Evolutionary conservation across 2,888 invertebrate genomes (phyloP).

Genomic region (Polymixis flavicincta): DNA sequence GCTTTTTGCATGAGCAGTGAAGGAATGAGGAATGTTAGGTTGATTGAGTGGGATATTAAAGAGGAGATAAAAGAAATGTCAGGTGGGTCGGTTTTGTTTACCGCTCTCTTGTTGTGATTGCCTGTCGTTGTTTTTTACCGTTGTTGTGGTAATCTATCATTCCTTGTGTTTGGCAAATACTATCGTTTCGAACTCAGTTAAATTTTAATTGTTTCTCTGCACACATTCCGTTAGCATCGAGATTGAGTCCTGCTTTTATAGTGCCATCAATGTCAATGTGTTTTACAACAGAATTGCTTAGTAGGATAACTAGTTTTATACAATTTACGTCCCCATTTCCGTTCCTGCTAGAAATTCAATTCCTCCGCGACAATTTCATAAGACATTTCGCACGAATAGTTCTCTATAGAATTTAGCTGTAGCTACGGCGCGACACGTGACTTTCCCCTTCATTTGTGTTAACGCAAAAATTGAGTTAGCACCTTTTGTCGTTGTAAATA

Average conservation of each 20-base stretch:
- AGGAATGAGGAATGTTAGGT: slow-evolving; percentile 52
- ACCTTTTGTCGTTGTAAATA: slow-evolving; percentile 56
- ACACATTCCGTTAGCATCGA: background rate
- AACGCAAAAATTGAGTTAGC: slow-evolving; percentile 49
- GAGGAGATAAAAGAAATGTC: slow-evolving; percentile 52
- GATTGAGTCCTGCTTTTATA: slow-evolving; percentile 5
- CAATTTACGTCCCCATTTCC: slow-evolving; percentile 61
- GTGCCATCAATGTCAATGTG: slow-evolving; percentile 23
- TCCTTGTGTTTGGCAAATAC: background rate
- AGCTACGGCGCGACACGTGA: slow-evolving; percentile 72
- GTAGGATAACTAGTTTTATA: slow-evolving; percentile 49
- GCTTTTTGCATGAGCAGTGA: slow-evolving; percentile 64
- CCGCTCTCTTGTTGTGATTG: slow-evolving; percentile 34
- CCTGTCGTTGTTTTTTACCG: slow-evolving; percentile 21
- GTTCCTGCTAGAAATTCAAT: slow-evolving; percentile 63
- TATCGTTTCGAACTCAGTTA: background rate
- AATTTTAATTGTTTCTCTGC: background rate
- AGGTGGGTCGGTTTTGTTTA: slow-evolving; percentile 36
- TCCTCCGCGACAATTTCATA: slow-evolving; percentile 79
- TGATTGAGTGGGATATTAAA: slow-evolving; percentile 61
- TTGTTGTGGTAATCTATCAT: slow-evolving; percentile 14
- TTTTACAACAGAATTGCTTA: slow-evolving; percentile 43
- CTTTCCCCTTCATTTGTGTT: slow-evolving; percentile 60
- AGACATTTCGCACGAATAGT: slow-evolving; percentile 80
- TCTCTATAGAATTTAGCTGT: slow-evolving; percentile 76